Evolutionary conservation across 2,113 vertebrate species (phyloP).

Genomic region (Pteropus alecto): DNA sequence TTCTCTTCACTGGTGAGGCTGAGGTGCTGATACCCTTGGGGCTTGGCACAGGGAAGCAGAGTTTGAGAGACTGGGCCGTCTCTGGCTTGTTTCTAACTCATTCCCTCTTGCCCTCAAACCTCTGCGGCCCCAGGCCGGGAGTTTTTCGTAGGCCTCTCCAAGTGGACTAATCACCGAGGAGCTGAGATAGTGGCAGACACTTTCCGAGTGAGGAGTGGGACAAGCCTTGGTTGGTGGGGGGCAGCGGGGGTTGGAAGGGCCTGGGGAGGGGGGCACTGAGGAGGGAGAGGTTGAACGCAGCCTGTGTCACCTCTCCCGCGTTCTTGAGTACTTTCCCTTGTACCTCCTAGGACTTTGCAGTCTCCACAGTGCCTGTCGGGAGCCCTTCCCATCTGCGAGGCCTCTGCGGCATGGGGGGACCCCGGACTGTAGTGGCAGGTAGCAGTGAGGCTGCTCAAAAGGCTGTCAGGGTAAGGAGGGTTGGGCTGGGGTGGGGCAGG

Average conservation of each 20-base stretch:
- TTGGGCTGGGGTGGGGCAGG: background rate
- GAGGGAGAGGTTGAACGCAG: background rate
- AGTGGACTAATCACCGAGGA: slow-evolving; percentile 92
- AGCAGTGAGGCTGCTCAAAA: slow-evolving; percentile 89
- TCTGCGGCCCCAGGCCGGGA: slow-evolving; percentile 83
- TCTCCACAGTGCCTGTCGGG: slow-evolving; percentile 90
- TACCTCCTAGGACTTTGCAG: slow-evolving; percentile 88
- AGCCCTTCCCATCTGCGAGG: slow-evolving; percentile 88
- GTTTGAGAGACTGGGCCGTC: background rate
- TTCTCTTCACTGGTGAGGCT: slow-evolving; percentile 89
- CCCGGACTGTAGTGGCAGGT: slow-evolving; percentile 89
- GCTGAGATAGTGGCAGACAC: slow-evolving; percentile 92
- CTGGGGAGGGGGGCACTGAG: background rate
- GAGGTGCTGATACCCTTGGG: background rate
- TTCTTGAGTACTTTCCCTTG: background rate
- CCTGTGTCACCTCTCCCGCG: background rate
- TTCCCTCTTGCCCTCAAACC: background rate
- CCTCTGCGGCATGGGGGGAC: slow-evolving; percentile 93
- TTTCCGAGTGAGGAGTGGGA: slow-evolving; percentile 85
- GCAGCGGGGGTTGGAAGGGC: background rate
- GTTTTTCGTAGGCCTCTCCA: slow-evolving; percentile 94
- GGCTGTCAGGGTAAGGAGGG: slow-evolving; percentile 86
- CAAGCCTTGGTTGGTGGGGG: background rate
- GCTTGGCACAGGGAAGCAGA: background rate
- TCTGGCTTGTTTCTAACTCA: background rate